A percentile compares a stretch with the other conserved stretches of the same genome.
Evolutionary conservation across 2,113 vertebrate species (phyloP).

Genomic region (Coptodon bakossiorum): DNA sequence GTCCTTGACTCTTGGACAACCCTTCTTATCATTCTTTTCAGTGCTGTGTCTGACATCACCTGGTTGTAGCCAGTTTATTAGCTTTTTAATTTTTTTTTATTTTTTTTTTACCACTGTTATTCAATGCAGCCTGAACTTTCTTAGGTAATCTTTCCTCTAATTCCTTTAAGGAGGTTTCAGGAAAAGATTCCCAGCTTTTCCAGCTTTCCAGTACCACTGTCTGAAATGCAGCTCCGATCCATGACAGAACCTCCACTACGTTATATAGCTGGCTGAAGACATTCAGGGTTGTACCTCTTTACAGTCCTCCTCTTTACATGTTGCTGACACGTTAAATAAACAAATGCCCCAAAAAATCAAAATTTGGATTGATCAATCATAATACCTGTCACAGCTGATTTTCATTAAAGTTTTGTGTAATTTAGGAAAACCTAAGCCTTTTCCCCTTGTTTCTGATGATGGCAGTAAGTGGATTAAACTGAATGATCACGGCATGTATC

Average conservation of each 20-base stretch:
- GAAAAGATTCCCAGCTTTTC: neutral
- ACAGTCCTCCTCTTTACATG: neutral
- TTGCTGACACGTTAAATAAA: neutral
- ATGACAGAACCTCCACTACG: neutral
- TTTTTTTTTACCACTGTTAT: neutral
- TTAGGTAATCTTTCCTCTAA: neutral
- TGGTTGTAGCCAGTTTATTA: neutral
- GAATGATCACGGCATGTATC: neutral
- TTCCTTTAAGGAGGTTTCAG: neutral
- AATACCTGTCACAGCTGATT: neutral
- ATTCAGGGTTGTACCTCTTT: neutral
- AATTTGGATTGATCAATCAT: neutral
- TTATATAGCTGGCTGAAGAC: neutral
- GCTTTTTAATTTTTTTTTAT: too few relatives aligned
- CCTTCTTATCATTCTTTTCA: neutral
- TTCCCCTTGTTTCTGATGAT: fast-evolving
- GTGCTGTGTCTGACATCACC: neutral
- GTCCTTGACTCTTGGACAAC: neutral
- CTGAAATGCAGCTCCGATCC: neutral
- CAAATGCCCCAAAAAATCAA: fast-evolving
- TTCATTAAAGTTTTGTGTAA: neutral
- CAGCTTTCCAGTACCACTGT: neutral
- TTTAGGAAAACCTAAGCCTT: neutral
- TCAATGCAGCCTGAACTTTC: neutral
- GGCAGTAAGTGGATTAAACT: neutral